These are phyloP conservation scores for Orgyia antiqua DNA, from an alignment of 2,888 invertebrate species.

Conservation along the genomic window DNA sequence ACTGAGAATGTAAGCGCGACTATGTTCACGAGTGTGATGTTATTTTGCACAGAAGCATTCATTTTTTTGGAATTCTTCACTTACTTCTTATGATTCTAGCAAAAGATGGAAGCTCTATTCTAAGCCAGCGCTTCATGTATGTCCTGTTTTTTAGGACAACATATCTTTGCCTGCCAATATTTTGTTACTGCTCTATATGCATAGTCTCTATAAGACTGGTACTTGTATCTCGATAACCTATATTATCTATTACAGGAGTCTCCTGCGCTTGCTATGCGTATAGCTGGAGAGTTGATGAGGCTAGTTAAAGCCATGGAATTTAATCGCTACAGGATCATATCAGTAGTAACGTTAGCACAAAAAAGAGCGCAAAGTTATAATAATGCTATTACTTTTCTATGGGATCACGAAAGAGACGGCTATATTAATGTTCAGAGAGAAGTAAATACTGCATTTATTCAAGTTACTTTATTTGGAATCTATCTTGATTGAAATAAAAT, in stretches of 20 bases:
- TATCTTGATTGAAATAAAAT: constrained; percentile 55
- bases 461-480: constrained; percentile 56
- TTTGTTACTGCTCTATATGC: too few relatives aligned
- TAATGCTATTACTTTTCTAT: constrained; percentile 57
- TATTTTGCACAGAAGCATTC: too few relatives aligned
- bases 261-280: constrained; percentile 37
- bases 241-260: constrained; percentile 38
- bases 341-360: constrained; percentile 53
- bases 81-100: too few relatives aligned
- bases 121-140: too few relatives aligned
- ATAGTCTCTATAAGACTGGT: too few relatives aligned
- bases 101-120: too few relatives aligned
- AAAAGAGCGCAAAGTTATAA: constrained; percentile 58
- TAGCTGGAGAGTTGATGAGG: constrained; percentile 53
- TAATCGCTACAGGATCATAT: constrained; percentile 52
- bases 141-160: too few relatives aligned
- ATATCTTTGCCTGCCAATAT: too few relatives aligned
- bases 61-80: too few relatives aligned
- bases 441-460: constrained; percentile 43
- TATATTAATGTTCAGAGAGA: constrained; percentile 43
- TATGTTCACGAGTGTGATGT: too few relatives aligned
- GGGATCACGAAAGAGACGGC: constrained; percentile 52
- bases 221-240: too few relatives aligned
- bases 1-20: too few relatives aligned
- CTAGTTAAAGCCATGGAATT: constrained; percentile 42